phyloP scores from a whole-genome alignment of 2,113 vertebrate species.

The Sander vitreus region DNA sequence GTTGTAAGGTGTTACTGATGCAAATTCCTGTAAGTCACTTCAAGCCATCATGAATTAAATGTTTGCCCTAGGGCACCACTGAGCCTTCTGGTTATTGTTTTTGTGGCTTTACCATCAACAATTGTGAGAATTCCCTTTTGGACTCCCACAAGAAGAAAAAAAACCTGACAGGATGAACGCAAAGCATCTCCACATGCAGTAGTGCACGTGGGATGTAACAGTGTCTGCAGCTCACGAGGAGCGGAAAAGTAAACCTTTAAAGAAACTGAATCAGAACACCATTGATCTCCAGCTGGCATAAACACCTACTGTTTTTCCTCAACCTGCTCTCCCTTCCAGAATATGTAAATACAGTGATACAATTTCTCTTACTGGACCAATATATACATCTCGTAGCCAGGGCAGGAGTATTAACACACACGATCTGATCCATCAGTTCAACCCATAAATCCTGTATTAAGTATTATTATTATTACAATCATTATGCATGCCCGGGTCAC shows the following conservation, averaged over 20 bases:
- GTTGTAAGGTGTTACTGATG: constrained; percentile 45
- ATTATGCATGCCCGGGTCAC: background rate
- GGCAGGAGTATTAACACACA: background rate
- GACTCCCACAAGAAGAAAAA: constrained; percentile 29
- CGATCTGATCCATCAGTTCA: constrained; percentile 4
- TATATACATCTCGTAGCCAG: background rate
- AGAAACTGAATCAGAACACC: constrained; percentile 50
- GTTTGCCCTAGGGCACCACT: constrained; percentile 6
- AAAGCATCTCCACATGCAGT: constrained; percentile 37
- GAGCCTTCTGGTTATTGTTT: constrained; percentile 50
- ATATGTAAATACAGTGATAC: constrained; percentile 42
- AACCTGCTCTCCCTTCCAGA: constrained; percentile 15
- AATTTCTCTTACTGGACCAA: constrained; percentile 19
- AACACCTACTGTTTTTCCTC: constrained; percentile 49
- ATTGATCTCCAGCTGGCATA: constrained; percentile 66
- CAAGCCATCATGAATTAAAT: constrained; percentile 36
- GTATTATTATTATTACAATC: no score
- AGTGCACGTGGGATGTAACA: constrained; percentile 50
- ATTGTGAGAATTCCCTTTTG: constrained; percentile 45
- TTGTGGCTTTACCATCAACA: constrained; percentile 38
- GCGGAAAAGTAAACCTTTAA: constrained; percentile 40
- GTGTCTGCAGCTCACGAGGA: constrained; percentile 37
- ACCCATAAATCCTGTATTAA: background rate
- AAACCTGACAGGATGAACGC: constrained; percentile 22
- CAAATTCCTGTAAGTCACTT: constrained; percentile 53